Base-by-base conservation (phyloP, 2,797 vertebrate species). In the Arremon brunneinucha region DNA sequence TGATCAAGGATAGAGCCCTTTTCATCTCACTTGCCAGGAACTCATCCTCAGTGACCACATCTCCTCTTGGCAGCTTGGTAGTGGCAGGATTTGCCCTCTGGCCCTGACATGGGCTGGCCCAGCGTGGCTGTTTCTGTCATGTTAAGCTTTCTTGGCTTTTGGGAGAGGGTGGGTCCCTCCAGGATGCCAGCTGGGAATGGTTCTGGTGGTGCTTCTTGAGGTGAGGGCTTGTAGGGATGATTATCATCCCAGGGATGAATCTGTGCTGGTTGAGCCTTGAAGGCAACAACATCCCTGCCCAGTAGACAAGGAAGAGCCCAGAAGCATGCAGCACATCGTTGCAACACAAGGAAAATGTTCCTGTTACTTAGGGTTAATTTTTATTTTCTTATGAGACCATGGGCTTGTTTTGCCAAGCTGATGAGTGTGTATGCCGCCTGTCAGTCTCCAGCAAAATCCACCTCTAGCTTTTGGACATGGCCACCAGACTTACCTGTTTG, bases 111-210 rank as follows among this genome's bases (percentile, higher is more conserved):
- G 19, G 39, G 41, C 63, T 79, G 62, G 22, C n/a, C 5, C 8
- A 43, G n/a, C 0, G 0, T 60, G 41, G 28, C 34, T 4, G 0
- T 41, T 89, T 65, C 52, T 84, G 3, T 35, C 0, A 0, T 6
- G 12, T 69, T 49, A 32, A 28, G 20, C 47, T 57, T 53, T 53
- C 52, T 14, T 74, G 65, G 62, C 47, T 78, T 94, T 78, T 15
- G 5, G n/a, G 44, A 70, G 27, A 30, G 21, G 20, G 10, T 89
- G 50, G 9, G 7, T 81, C 53, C 35, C 32, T 87, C 39, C 35
- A 37, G 50, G 23, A 16, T 85, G 52, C 37, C 43, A 22, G 5
- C 60, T 44, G 37, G 74, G 27, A 72, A 44, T 30, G 28, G 3
- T 44, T 78, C 28, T 15, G 10, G 22, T 1, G 1, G 5, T n/a